These are phyloP conservation scores for Prietella phreatophila DNA, from an alignment of 2,113 vertebrate genomes.

Conservation along the genomic window DNA sequence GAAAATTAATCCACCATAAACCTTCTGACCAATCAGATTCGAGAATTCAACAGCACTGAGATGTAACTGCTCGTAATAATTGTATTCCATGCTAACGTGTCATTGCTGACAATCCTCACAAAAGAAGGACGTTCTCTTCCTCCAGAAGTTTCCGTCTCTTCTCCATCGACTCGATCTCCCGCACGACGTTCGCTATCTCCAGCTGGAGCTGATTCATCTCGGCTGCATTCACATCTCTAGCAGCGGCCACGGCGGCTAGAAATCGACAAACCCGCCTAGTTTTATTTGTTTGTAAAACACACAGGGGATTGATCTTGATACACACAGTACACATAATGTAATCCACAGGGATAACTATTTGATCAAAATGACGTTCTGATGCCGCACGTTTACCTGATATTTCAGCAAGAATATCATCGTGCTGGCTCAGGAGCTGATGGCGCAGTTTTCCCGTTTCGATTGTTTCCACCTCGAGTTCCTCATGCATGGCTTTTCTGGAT, in stretches of 20 bases:
- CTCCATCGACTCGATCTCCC: slow-evolving; percentile 52
- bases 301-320: neutral
- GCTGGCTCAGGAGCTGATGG: slow-evolving; percentile 62
- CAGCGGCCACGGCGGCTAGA: slow-evolving; percentile 68
- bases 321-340: neutral
- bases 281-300: neutral
- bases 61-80: neutral
- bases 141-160: slow-evolving; percentile 57
- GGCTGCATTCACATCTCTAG: slow-evolving; percentile 54
- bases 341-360: neutral
- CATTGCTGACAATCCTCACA: slow-evolving; percentile 57
- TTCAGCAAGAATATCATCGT: slow-evolving; percentile 62
- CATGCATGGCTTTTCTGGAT: slow-evolving; percentile 65
- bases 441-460: slow-evolving; percentile 79
- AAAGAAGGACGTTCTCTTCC: slow-evolving; percentile 57
- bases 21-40: neutral
- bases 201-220: slow-evolving; percentile 67
- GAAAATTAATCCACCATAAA: neutral
- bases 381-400: slow-evolving; percentile 66
- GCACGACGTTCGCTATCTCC: slow-evolving; percentile 44
- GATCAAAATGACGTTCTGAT: neutral
- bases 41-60: neutral
- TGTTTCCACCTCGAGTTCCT: slow-evolving; percentile 78
- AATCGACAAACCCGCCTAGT: neutral
- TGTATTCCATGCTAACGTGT: neutral